Conservation (phyloP, 2,797 vertebrate genomes). For the Pangasius macronema region DNA sequence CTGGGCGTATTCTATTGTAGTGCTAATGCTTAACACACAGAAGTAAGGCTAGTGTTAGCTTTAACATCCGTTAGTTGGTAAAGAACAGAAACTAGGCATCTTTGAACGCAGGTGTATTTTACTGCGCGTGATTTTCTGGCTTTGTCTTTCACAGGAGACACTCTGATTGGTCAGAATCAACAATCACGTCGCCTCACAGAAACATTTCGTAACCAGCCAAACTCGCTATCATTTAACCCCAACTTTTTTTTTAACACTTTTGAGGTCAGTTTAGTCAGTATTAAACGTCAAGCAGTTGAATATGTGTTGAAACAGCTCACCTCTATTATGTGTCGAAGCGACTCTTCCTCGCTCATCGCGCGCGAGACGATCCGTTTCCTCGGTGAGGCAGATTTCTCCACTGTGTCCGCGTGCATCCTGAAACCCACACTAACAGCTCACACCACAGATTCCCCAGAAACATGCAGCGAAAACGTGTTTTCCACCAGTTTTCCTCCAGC, state of each 20-base stretch:
- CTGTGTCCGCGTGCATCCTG: conserved; percentile 70
- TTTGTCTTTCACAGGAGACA: not conserved
- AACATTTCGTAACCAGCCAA: not conserved
- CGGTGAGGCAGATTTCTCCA: conserved; percentile 71
- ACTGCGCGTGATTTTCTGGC: not conserved
- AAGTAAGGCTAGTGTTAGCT: no score
- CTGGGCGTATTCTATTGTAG: not conserved
- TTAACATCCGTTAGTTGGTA: no score
- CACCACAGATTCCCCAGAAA: not conserved
- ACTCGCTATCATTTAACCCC: not conserved
- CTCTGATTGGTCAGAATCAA: not conserved
- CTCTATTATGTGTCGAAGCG: conserved; percentile 77
- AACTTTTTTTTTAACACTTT: not conserved
- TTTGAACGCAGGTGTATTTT: not conserved
- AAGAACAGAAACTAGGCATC: not conserved
- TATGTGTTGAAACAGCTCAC: conserved; percentile 53
- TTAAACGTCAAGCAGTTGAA: not conserved
- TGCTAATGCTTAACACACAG: not conserved
- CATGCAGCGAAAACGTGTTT: no score
- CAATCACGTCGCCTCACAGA: not conserved
- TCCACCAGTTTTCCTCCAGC: not conserved
- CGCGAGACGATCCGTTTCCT: conserved; percentile 72
- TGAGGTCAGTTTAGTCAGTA: not conserved
- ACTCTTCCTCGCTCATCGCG: conserved; percentile 78
- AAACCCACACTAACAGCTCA: not conserved